Conservation (phyloP, 2,113 vertebrate species). For the Dipodomys merriami region DNA sequence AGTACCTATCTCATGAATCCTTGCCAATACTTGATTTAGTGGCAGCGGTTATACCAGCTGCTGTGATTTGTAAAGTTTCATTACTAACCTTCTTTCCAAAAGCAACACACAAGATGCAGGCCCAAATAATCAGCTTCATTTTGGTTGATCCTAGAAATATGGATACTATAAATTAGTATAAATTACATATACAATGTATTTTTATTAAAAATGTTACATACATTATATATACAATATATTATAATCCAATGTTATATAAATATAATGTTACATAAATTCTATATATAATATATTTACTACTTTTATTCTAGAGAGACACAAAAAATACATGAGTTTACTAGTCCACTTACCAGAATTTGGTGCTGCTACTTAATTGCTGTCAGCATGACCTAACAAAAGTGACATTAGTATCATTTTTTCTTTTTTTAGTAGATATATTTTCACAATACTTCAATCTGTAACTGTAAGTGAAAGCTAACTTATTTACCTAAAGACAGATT, state of each 20-base stretch:
- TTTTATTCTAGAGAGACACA: neutral
- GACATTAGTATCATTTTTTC: neutral
- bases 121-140: constrained; percentile 72
- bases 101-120: constrained; percentile 46
- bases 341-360: neutral
- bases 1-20: neutral
- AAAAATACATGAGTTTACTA: neutral
- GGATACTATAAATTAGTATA: neutral
- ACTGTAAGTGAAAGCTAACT: constrained; percentile 14
- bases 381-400: neutral
- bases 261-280: neutral
- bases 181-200: neutral
- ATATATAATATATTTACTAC: neutral
- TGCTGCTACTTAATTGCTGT: neutral
- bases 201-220: neutral
- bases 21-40: neutral
- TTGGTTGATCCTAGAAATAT: constrained; percentile 21
- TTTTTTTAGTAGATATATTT: neutral
- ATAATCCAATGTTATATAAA: neutral
- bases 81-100: constrained; percentile 69
- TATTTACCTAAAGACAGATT: neutral
- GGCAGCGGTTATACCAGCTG: neutral
- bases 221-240: too few relatives aligned
- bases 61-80: neutral
- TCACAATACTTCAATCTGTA: neutral